Evolutionary conservation across 2,113 vertebrate genomes (phyloP).

Genomic region (Chiloscyllium plagiosum): DNA sequence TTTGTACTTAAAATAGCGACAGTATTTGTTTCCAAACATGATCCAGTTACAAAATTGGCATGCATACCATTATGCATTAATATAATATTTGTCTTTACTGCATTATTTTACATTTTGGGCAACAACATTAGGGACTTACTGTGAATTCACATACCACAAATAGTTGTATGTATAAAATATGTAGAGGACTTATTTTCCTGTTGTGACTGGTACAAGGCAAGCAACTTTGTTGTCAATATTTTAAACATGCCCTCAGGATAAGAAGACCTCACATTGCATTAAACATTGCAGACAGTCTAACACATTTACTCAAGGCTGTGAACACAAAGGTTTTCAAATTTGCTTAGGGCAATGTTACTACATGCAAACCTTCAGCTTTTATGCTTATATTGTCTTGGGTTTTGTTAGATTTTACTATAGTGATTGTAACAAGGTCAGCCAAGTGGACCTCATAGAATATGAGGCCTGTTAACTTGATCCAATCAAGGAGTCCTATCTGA

Average conservation of each 20-base stretch:
- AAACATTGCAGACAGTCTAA: background rate
- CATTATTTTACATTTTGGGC: background rate
- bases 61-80: background rate
- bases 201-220: background rate
- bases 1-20: background rate
- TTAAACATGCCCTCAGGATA: background rate
- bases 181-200: background rate
- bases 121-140: background rate
- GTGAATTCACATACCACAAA: background rate
- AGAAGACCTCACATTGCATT: background rate
- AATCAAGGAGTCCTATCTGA: too few relatives aligned
- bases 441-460: too few relatives aligned
- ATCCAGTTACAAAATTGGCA: background rate
- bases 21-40: background rate
- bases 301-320: background rate
- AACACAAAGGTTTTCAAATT: background rate
- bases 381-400: too few relatives aligned
- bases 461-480: too few relatives aligned
- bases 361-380: too few relatives aligned
- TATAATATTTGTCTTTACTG: background rate
- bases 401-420: too few relatives aligned
- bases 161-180: background rate
- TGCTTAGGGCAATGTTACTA: too few relatives aligned
- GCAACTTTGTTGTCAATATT: background rate
- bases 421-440: too few relatives aligned